These are phyloP conservation scores for Papilio polytes DNA, from an alignment of 1,140 invertebrate species.

Conservation along the genomic window DNA sequence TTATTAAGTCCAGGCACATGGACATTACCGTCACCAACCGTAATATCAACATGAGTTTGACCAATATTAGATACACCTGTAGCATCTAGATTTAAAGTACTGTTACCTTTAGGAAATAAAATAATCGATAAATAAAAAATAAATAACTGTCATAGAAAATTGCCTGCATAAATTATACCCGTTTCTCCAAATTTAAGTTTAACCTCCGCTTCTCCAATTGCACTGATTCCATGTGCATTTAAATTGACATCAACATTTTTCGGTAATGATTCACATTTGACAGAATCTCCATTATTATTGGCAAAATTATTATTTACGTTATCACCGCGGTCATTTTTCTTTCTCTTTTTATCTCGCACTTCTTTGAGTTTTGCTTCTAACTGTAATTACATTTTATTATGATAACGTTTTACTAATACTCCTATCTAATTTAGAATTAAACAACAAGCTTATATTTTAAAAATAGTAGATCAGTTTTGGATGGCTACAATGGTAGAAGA, in stretches of 20 bases:
- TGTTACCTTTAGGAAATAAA: slow-evolving; percentile 54
- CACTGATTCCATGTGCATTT: slow-evolving; percentile 62
- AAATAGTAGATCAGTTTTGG: too few species aligned
- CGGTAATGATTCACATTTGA: slow-evolving; percentile 54
- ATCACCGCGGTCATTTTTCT: slow-evolving; percentile 46
- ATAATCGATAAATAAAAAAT: neutral
- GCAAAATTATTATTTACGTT: slow-evolving; percentile 19
- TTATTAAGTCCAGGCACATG: slow-evolving; percentile 63
- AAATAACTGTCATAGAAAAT: neutral
- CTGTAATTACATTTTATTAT: slow-evolving; percentile 51
- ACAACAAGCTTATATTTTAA: too few species aligned
- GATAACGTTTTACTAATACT: neutral
- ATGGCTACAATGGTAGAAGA: too few species aligned
- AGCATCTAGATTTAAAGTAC: slow-evolving; percentile 60
- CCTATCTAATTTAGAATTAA: neutral
- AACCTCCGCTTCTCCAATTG: slow-evolving; percentile 62
- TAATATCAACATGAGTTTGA: slow-evolving; percentile 57
- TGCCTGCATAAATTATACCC: slow-evolving; percentile 50
- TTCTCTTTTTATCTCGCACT: slow-evolving; percentile 68
- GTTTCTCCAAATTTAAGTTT: slow-evolving; percentile 58
- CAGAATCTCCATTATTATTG: slow-evolving; percentile 18
- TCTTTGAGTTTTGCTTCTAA: slow-evolving; percentile 75
- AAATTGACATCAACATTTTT: slow-evolving; percentile 60
- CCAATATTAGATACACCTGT: slow-evolving; percentile 73
- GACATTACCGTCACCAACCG: slow-evolving; percentile 52